Evolutionary conservation across 2,888 invertebrate genomes (phyloP).

Genomic region (Chrysodeixis includens): DNA sequence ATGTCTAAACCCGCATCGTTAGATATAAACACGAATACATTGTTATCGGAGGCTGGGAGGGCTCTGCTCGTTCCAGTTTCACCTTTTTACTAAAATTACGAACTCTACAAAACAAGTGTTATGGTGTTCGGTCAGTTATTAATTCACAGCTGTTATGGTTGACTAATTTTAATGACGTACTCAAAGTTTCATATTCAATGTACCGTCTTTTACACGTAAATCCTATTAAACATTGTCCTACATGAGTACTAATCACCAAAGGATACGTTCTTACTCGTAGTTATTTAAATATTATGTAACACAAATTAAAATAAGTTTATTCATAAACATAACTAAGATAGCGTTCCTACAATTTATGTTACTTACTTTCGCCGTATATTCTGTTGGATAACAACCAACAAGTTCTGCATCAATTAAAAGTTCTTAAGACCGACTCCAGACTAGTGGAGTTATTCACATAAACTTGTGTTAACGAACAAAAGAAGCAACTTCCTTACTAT

Average conservation of each 20-base stretch:
- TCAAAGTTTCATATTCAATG: constrained; percentile 26
- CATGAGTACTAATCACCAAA: too few species aligned
- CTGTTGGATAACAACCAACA: neutral
- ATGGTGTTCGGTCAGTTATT: constrained; percentile 17
- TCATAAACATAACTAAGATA: neutral
- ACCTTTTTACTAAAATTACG: neutral
- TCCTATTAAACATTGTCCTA: too few species aligned
- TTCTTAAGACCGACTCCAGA: neutral
- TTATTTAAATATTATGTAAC: neutral
- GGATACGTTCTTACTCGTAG: neutral
- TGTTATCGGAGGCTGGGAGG: constrained; percentile 9
- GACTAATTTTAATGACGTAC: constrained; percentile 37
- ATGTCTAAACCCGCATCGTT: constrained; percentile 18
- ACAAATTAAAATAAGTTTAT: neutral
- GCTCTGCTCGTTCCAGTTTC: constrained; percentile 18
- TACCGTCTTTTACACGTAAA: too few species aligned
- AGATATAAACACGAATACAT: constrained; percentile 18
- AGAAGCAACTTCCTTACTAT: constrained; percentile 16
- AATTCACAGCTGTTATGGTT: constrained; percentile 36
- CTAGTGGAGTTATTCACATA: neutral
- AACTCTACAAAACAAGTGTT: constrained; percentile 39
- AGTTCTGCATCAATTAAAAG: constrained; percentile 1
- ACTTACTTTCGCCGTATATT: neutral
- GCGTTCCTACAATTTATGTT: neutral
- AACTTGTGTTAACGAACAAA: constrained; percentile 2